phyloP scores from a whole-genome alignment of 2,797 vertebrate species.

The Kryptolebias ocellatus region DNA sequence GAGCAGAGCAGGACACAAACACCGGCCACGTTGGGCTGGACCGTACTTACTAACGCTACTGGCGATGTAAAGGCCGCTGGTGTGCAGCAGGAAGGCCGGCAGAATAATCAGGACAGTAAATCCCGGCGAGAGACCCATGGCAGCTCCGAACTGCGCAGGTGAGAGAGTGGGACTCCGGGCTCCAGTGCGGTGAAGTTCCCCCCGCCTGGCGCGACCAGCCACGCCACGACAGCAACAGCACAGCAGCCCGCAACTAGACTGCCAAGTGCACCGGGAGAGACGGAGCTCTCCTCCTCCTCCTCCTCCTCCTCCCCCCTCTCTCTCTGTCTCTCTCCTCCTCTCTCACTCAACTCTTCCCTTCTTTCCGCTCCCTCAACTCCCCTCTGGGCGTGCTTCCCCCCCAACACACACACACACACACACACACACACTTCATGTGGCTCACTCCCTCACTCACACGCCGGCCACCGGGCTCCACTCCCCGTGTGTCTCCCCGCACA shows the following conservation, averaged over 20 bases:
- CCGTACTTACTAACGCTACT: conserved; percentile 86
- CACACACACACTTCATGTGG: conserved; percentile 18
- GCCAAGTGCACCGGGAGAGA: conserved; percentile 85
- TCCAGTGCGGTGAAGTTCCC: conserved; percentile 87
- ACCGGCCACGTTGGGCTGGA: conserved; percentile 60
- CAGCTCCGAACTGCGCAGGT: conserved; percentile 89
- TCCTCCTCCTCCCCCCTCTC: conserved; percentile 57
- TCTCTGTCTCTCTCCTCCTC: conserved; percentile 48
- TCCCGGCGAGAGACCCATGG: conserved; percentile 86
- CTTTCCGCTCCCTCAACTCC: conserved; percentile 46
- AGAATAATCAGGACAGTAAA: conserved; percentile 83
- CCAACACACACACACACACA: conserved; percentile 19
- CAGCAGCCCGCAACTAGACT: conserved; percentile 87
- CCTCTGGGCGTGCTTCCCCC: conserved; percentile 36
- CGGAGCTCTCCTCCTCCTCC: conserved; percentile 73
- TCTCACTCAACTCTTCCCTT: conserved; percentile 61
- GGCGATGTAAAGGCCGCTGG: conserved; percentile 86
- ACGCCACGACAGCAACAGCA: conserved; percentile 86
- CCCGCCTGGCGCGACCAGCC: conserved; percentile 82
- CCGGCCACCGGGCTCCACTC: conserved; percentile 43
- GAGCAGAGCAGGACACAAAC: conserved; percentile 56
- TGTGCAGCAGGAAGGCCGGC: conserved; percentile 83
- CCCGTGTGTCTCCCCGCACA: conserved; percentile 44
- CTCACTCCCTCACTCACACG: conserved; percentile 12
- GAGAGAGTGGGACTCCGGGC: conserved; percentile 86